Conservation (phyloP, 1,140 invertebrate species). For the Delia radicum region DNA sequence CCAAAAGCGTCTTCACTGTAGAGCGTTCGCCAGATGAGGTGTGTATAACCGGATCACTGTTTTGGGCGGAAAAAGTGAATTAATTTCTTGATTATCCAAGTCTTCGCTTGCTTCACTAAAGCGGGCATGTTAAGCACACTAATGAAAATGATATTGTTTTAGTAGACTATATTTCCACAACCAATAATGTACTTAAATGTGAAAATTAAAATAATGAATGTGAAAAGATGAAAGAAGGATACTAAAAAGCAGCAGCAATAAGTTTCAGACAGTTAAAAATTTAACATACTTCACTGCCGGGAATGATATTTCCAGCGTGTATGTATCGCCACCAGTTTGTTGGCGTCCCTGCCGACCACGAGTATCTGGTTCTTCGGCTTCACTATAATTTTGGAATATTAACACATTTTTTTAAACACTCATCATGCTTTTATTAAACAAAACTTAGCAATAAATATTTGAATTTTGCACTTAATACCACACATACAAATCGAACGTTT, state of each 20-base stretch:
- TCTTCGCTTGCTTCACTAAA: neutral
- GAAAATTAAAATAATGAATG: too few species aligned
- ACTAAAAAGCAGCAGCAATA: slow-evolving; percentile 18
- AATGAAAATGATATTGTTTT: neutral
- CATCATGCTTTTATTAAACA: slow-evolving; percentile 26
- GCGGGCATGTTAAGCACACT: neutral
- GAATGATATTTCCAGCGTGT: slow-evolving; percentile 87
- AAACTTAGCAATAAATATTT: neutral
- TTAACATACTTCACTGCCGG: slow-evolving; percentile 85
- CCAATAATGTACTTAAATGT: neutral
- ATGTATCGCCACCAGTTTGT: slow-evolving; percentile 69
- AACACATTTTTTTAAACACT: slow-evolving; percentile 33
- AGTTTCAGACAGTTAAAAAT: neutral
- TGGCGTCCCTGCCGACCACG: slow-evolving; percentile 65
- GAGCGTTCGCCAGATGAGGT: slow-evolving; percentile 83
- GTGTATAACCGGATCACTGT: slow-evolving; percentile 85
- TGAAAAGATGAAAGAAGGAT: neutral
- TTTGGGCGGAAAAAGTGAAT: neutral
- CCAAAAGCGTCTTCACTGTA: slow-evolving; percentile 77
- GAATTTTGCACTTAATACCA: too few species aligned
- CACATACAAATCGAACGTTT: neutral
- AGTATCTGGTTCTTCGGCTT: slow-evolving; percentile 44
- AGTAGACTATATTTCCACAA: neutral
- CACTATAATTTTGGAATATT: slow-evolving; percentile 43
- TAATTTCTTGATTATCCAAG: neutral